phyloP scores from a whole-genome alignment of 2,888 invertebrate species.

The Lasioglossum lativentre region DNA sequence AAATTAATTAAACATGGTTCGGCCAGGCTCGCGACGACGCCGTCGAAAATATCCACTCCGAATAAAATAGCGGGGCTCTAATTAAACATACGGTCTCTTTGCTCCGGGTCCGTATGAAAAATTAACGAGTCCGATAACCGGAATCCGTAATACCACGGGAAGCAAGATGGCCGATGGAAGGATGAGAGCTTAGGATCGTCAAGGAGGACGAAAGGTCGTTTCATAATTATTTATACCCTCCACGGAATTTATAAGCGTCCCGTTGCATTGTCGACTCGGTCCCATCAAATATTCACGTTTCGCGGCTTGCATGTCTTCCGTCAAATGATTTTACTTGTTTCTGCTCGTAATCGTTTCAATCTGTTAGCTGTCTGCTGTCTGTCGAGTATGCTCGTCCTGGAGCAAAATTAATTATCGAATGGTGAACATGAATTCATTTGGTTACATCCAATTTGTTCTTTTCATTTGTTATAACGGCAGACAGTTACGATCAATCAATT shows the following conservation, averaged over 20 bases:
- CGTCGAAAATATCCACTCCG: neutral
- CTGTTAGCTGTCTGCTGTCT: neutral
- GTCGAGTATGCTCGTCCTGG: neutral
- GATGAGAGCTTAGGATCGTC: neutral
- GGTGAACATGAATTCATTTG: neutral
- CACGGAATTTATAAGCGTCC: neutral
- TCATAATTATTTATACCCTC: neutral
- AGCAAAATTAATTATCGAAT: neutral
- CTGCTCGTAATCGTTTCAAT: neutral
- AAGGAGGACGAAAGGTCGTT: conserved; percentile 7
- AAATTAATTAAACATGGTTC: conserved; percentile 19
- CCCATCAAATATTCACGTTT: neutral
- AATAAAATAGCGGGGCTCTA: conserved; percentile 3
- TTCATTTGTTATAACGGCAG: neutral
- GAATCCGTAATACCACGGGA: neutral
- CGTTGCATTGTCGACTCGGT: neutral
- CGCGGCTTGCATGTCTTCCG: neutral
- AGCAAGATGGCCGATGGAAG: neutral
- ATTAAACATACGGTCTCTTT: conserved; percentile 27
- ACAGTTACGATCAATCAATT: neutral
- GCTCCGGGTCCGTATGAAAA: neutral
- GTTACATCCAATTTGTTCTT: neutral
- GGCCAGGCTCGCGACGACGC: neutral
- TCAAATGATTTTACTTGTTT: neutral
- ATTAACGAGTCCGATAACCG: conserved; percentile 21